Conservation (phyloP, 1,140 invertebrate species). For the Drosophila albomicans region DNA sequence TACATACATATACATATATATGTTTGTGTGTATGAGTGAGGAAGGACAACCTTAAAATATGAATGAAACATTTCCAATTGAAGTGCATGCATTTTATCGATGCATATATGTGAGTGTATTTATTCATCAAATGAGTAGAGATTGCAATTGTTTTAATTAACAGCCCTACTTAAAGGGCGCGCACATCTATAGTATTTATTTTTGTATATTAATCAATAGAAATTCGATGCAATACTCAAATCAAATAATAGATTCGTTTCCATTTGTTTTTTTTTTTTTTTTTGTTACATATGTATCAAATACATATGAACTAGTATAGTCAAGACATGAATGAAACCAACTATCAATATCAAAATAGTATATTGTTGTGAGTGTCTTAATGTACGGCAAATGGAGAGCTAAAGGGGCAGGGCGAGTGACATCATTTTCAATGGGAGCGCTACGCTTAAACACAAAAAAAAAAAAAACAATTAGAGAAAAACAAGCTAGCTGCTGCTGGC, state of each 20-base stretch:
- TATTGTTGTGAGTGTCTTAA: slow-evolving; percentile 39
- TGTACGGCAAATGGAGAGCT: slow-evolving; percentile 46
- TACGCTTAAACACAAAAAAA: slow-evolving; percentile 57
- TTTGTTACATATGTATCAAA: slow-evolving; percentile 33
- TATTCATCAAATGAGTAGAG: background rate
- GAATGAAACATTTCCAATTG: slow-evolving; percentile 47
- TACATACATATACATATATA: background rate
- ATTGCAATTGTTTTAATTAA: background rate
- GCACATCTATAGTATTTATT: background rate
- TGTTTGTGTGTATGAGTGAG: slow-evolving; percentile 24
- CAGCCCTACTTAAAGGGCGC: background rate
- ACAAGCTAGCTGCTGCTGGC: slow-evolving; percentile 44
- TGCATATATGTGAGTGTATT: background rate
- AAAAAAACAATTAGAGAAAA: slow-evolving; percentile 71
- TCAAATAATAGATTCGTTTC: background rate
- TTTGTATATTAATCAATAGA: slow-evolving; percentile 13
- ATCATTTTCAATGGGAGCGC: slow-evolving; percentile 69
- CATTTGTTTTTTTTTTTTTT: slow-evolving; percentile 37
- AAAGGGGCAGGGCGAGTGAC: slow-evolving; percentile 50
- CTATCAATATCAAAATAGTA: too few species aligned
- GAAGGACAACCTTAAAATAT: slow-evolving; percentile 51
- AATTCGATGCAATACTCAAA: slow-evolving; percentile 19
- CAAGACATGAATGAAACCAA: slow-evolving; percentile 71
- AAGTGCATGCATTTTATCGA: slow-evolving; percentile 22
- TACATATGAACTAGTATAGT: slow-evolving; percentile 14